Evolutionary conservation across 2,113 vertebrate genomes (phyloP).

Genomic region (Alces alces): DNA sequence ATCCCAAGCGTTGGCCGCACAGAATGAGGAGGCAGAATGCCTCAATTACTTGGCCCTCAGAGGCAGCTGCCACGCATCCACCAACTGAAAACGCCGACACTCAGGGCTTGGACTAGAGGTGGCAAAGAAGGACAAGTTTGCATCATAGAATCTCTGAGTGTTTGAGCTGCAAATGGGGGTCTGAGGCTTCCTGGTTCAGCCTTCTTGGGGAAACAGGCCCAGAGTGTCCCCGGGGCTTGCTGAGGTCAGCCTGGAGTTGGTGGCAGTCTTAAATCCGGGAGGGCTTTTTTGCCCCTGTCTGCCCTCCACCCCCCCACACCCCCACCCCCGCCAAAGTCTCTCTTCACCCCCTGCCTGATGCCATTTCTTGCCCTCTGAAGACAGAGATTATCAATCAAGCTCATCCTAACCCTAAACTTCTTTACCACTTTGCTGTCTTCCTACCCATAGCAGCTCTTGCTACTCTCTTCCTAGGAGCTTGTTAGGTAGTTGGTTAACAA

Average conservation of each 20-base stretch:
- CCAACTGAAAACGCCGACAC: rapidly evolving
- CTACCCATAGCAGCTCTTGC: not conserved
- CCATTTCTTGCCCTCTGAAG: not conserved
- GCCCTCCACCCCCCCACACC: rapidly evolving
- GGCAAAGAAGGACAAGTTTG: not conserved
- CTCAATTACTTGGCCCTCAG: not conserved
- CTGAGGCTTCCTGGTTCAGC: no score
- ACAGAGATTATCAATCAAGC: not conserved
- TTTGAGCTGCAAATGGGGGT: not conserved
- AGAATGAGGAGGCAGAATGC: not conserved
- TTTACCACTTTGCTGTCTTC: not conserved
- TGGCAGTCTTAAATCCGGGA: not conserved
- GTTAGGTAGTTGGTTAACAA: not conserved
- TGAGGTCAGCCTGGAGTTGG: not conserved
- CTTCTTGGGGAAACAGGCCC: not conserved
- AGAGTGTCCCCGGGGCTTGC: not conserved
- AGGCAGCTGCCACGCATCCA: rapidly evolving
- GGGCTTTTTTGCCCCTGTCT: not conserved
- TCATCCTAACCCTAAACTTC: not conserved
- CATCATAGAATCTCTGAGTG: not conserved
- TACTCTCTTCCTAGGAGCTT: not conserved
- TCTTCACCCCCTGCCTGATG: rapidly evolving
- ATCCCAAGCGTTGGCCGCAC: not conserved
- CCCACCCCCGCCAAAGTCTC: not conserved
- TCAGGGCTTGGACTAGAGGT: not conserved